Conservation (phyloP, 2,113 vertebrate genomes). For the Stegastes partitus region DNA sequence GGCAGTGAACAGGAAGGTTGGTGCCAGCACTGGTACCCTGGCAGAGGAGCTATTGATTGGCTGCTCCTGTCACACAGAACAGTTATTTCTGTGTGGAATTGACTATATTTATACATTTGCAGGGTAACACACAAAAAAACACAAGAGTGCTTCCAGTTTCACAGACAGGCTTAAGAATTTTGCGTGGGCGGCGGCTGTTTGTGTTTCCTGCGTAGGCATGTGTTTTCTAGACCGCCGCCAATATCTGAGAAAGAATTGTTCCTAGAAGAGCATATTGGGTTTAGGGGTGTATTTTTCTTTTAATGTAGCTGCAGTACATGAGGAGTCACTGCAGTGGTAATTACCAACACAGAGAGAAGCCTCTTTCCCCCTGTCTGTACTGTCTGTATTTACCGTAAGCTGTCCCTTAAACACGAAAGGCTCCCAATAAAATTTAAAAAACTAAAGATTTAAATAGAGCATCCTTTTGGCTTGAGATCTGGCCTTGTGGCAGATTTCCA, state of each 20-base stretch:
- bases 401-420: too few relatives aligned
- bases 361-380: not conserved
- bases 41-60: slow-evolving; percentile 38
- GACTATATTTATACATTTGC: slow-evolving; percentile 19
- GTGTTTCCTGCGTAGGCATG: slow-evolving; percentile 7
- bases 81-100: slow-evolving; percentile 6
- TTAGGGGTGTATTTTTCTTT: not conserved
- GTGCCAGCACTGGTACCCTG: slow-evolving; percentile 13
- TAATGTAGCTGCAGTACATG: not conserved
- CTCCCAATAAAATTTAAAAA: too few relatives aligned
- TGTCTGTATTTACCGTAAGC: not conserved
- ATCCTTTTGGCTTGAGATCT: too few relatives aligned
- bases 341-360: not conserved
- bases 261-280: not conserved
- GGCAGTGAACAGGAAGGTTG: slow-evolving; percentile 11
- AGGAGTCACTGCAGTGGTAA: not conserved
- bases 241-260: slow-evolving; percentile 6
- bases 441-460: too few relatives aligned
- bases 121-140: not conserved
- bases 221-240: slow-evolving; percentile 15
- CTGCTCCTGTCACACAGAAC: not conserved
- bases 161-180: slow-evolving; percentile 4
- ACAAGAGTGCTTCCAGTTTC: not conserved
- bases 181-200: slow-evolving; percentile 24
- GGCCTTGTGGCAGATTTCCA: too few relatives aligned